These are phyloP conservation scores for Austrofundulus limnaeus DNA, from an alignment of 2,113 vertebrate genomes.

Conservation along the genomic window DNA sequence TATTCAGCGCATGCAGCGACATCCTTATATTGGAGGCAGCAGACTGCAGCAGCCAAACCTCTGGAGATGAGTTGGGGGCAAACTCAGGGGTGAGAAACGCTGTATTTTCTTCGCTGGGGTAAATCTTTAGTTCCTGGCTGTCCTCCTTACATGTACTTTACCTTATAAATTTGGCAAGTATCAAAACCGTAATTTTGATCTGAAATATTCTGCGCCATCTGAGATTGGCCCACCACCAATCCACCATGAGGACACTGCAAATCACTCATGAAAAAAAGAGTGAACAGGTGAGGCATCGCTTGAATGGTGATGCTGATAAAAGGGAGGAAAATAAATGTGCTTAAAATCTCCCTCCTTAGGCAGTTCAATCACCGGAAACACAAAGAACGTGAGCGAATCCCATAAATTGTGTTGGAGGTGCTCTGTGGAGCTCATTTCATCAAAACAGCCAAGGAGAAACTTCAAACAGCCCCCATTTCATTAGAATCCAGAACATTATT, in stretches of 20 bases:
- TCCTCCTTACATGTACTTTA: slow-evolving; percentile 3
- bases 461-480: slow-evolving; percentile 63
- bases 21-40: not conserved
- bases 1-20: slow-evolving; percentile 16
- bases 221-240: not conserved
- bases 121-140: slow-evolving; percentile 1
- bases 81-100: slow-evolving; percentile 9
- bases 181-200: not conserved
- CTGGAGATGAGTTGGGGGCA: slow-evolving; percentile 2
- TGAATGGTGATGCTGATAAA: slow-evolving; percentile 35
- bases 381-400: slow-evolving; percentile 30
- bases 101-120: slow-evolving; percentile 1
- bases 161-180: not conserved
- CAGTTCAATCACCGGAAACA: slow-evolving; percentile 50
- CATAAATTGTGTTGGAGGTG: slow-evolving; percentile 42
- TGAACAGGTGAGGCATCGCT: slow-evolving; percentile 16
- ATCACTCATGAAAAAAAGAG: slow-evolving; percentile 18
- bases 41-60: slow-evolving; percentile 13
- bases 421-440: slow-evolving; percentile 47
- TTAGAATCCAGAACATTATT: slow-evolving; percentile 55
- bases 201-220: slow-evolving; percentile 3
- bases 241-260: slow-evolving; percentile 4
- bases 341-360: slow-evolving; percentile 34
- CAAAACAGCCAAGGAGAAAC: slow-evolving; percentile 54
- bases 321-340: slow-evolving; percentile 26